A percentile compares a stretch with the other conserved stretches of the same genome.
These are phyloP conservation scores for Hylomyscus alleni DNA, from an alignment of 2,797 vertebrate species.

Conservation along the genomic window DNA sequence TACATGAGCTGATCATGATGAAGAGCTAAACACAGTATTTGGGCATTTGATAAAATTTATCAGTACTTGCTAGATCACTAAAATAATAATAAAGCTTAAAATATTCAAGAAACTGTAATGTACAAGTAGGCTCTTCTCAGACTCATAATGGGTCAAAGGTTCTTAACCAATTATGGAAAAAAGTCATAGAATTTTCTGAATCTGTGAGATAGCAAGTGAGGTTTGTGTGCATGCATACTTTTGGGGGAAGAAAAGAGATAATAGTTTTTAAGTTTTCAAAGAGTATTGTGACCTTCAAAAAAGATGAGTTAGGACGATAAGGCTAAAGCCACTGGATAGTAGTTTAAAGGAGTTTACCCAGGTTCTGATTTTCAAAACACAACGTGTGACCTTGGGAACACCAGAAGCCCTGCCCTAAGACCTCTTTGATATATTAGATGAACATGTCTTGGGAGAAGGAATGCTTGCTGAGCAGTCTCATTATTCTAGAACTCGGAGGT, in stretches of 20 bases:
- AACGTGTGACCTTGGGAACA: background rate
- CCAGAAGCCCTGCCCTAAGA: background rate
- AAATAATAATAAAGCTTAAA: conserved; percentile 26
- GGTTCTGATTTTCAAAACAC: conserved; percentile 2
- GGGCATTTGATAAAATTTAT: background rate
- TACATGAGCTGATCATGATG: background rate
- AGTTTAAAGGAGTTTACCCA: conserved; percentile 8
- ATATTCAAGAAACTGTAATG: background rate
- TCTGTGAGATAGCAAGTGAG: background rate
- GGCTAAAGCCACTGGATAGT: conserved; percentile 23
- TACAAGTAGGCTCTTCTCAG: conserved; percentile 21
- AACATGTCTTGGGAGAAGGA: background rate
- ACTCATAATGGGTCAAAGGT: background rate
- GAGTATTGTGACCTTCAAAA: background rate
- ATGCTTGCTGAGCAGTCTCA: background rate
- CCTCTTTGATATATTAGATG: background rate
- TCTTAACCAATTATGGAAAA: background rate
- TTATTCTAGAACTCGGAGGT: background rate
- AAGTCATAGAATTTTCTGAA: background rate
- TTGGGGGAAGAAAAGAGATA: background rate
- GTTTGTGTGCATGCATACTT: background rate
- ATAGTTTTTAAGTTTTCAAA: conserved; percentile 54
- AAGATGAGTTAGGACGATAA: background rate
- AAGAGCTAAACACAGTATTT: background rate
- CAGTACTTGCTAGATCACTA: conserved; percentile 9